Evolutionary conservation across 2,113 vertebrate genomes (phyloP).

Genomic region (Hippopotamus amphibius): DNA sequence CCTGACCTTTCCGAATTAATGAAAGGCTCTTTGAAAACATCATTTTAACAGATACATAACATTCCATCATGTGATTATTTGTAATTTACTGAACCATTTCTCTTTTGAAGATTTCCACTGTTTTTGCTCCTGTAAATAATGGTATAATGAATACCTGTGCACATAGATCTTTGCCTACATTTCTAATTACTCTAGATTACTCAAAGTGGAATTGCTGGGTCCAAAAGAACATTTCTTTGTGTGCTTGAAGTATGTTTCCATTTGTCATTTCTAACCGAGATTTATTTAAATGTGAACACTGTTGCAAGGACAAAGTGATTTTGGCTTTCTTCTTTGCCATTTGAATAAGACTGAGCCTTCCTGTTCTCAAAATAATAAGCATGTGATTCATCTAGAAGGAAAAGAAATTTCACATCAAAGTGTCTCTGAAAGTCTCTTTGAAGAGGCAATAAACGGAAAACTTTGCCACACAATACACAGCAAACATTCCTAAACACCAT

Average conservation of each 20-base stretch:
- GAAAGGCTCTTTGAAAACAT: constrained; percentile 14
- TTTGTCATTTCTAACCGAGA: neutral
- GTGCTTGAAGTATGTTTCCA: neutral
- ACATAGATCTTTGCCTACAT: neutral
- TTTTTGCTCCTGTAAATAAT: neutral
- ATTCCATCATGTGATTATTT: neutral
- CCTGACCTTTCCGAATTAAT: constrained; percentile 25
- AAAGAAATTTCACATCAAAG: constrained; percentile 56
- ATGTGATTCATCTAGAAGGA: constrained; percentile 42
- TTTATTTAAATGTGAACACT: neutral
- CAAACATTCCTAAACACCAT: neutral
- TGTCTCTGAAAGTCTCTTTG: neutral
- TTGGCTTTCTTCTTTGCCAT: constrained; percentile 20
- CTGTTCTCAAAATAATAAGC: constrained; percentile 39
- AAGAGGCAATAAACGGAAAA: constrained; percentile 40
- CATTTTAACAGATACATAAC: neutral
- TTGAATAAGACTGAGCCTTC: neutral
- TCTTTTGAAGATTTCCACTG: constrained; percentile 34
- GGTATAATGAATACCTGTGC: neutral
- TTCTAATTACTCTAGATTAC: constrained; percentile 21
- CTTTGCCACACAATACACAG: neutral
- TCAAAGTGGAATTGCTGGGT: neutral
- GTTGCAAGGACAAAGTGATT: neutral
- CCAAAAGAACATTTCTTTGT: constrained; percentile 22
- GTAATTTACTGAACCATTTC: neutral